Percentiles rank a stretch among this genome's conserved stretches.
These are phyloP conservation scores for Hippocampus guttulatus DNA, from an alignment of 2,113 vertebrate genomes.

Conservation along the genomic window DNA sequence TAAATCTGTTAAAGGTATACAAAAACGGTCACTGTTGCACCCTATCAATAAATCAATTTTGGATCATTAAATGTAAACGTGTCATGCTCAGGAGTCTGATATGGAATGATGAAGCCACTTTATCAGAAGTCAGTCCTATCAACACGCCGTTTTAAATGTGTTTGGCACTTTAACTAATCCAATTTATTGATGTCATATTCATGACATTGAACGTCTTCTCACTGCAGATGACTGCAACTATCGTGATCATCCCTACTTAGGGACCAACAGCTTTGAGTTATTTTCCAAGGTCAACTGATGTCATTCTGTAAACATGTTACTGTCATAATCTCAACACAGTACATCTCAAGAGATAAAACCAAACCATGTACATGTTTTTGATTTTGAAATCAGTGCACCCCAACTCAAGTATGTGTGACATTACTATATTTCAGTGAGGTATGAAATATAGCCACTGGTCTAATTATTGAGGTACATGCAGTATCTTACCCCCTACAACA, in stretches of 20 bases:
- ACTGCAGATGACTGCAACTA: not conserved
- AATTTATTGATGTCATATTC: no score
- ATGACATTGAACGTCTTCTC: not conserved
- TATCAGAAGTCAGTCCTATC: no score
- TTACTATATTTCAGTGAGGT: not conserved
- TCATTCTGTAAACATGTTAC: constrained; percentile 9
- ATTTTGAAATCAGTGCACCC: not conserved
- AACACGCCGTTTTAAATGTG: no score
- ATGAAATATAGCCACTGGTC: constrained; percentile 19
- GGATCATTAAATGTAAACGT: no score
- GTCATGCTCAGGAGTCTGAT: no score
- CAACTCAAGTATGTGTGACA: not conserved
- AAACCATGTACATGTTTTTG: not conserved
- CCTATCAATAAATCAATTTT: no score
- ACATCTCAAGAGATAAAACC: not conserved
- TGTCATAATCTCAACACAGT: constrained; percentile 8
- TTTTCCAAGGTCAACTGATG: constrained; percentile 20
- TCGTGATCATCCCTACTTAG: not conserved
- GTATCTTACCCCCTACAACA: constrained; percentile 39
- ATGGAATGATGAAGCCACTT: no score
- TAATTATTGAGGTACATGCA: constrained; percentile 28
- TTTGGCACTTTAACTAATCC: no score
- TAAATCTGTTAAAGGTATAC: no score
- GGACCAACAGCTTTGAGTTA: not conserved
- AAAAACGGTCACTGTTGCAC: no score